Base-by-base conservation (phyloP, 1,140 invertebrate genomes). In the Drosophila mojavensis region DNA sequence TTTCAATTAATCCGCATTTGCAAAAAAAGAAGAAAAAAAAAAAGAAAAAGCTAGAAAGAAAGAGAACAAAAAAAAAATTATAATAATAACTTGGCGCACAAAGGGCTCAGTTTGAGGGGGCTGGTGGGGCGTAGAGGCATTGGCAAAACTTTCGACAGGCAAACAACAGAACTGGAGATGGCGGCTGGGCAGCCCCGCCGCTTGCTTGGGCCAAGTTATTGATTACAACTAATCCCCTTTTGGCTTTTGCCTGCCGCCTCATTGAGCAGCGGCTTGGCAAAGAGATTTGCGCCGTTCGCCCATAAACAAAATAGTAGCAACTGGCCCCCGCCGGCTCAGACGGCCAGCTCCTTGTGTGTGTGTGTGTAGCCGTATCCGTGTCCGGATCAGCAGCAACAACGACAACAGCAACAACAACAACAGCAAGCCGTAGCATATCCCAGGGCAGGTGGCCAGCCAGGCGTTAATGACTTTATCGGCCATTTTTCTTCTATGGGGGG, bases 201-300 rank as follows among this genome's bases (percentile, higher is more conserved):
- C 58, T 82, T 65, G 65, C 68, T 67, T 71, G 30, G 79, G 51
- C 77, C 76, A 88, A 88, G 84, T 88, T 88, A 88, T 88, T 88
- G 84, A 88, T 88, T 88, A 88, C 84, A 88, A 89, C 84, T 88
- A 88, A 88, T 88, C 84, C 84, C 80, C 85, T 79, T 77, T 89
- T 84, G 84, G 80, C 83, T 86, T 86, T 79, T 79, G 68, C 83
- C 83, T 88, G 79, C 83, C 83, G 79, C 72, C 82, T 86, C 81
- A 85, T 85, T 81, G 81, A 85, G 72, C 83, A 78, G 69, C 67
- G 53, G 66, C 70, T 43, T 43, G 13, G 15, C 41, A 59, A 17
- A 82, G 68, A 76, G 83, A 86, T 86, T 86, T 86, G 75, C 68
- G 71, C 82, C 60, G 70, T 20, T 20, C 45, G 78, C 48, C 72